Evolutionary conservation across 2,797 vertebrate species (phyloP).

Genomic region (Enteromius treurensis): DNA sequence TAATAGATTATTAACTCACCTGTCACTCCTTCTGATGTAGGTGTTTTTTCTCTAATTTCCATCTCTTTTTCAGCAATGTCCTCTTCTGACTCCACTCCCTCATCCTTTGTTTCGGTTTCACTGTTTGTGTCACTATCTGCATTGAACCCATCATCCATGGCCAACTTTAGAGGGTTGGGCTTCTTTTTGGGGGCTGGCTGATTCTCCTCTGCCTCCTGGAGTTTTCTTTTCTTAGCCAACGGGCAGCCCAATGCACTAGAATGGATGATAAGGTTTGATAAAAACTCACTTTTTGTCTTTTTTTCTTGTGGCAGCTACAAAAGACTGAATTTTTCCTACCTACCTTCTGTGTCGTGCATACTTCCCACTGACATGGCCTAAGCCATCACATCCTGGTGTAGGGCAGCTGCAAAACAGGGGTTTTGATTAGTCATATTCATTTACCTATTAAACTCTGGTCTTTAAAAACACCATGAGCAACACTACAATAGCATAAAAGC

Average conservation of each 20-base stretch:
- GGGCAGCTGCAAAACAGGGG: slow-evolving; percentile 84
- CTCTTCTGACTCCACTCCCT: slow-evolving; percentile 80
- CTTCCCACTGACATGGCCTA: slow-evolving; percentile 92
- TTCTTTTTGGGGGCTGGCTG: slow-evolving; percentile 86
- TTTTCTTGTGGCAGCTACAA: background rate
- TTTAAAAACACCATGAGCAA: background rate
- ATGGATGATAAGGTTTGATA: background rate
- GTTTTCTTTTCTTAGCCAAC: slow-evolving; percentile 94
- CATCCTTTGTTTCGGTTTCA: slow-evolving; percentile 81
- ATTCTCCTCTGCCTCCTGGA: slow-evolving; percentile 84
- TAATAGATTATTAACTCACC: slow-evolving; percentile 59
- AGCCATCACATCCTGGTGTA: slow-evolving; percentile 93
- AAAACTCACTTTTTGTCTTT: background rate
- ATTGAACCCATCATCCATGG: slow-evolving; percentile 84
- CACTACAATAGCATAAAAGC: background rate
- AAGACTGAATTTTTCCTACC: background rate
- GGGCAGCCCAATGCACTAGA: slow-evolving; percentile 90
- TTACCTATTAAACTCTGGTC: background rate
- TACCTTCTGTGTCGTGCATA: slow-evolving; percentile 95
- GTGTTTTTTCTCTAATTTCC: slow-evolving; percentile 68
- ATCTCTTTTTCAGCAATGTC: slow-evolving; percentile 78
- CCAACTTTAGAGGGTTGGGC: slow-evolving; percentile 82
- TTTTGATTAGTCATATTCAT: slow-evolving; percentile 7
- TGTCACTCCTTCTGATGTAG: slow-evolving; percentile 57
- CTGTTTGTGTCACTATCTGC: slow-evolving; percentile 86